phyloP scores from a whole-genome alignment of 2,888 invertebrate genomes.

The Acronicta psi region DNA sequence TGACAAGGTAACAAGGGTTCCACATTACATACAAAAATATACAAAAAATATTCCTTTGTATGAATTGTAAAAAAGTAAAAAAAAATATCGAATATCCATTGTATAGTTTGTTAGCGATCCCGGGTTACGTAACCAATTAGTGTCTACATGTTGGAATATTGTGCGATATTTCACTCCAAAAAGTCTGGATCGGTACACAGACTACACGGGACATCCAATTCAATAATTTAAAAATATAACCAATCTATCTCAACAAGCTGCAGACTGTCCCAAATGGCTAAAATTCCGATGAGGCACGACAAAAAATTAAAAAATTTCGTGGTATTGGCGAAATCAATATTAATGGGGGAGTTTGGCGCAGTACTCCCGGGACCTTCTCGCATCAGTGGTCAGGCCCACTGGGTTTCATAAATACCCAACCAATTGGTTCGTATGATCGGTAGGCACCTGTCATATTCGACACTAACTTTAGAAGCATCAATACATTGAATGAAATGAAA shows the following conservation, averaged over 20 bases:
- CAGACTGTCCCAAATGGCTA: slow-evolving; percentile 39
- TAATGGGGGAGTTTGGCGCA: slow-evolving; percentile 55
- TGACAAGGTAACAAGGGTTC: too few species aligned
- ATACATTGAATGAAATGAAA: slow-evolving; percentile 4
- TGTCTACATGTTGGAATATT: slow-evolving; percentile 21
- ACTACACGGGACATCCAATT: slow-evolving; percentile 19
- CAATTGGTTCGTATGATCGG: slow-evolving; percentile 51
- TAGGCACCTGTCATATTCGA: slow-evolving; percentile 33
- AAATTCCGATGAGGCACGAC: slow-evolving; percentile 51
- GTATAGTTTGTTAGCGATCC: slow-evolving; percentile 9
- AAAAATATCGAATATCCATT: slow-evolving; percentile 3
- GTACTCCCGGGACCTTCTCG: slow-evolving; percentile 47
- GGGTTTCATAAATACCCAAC: slow-evolving; percentile 48
- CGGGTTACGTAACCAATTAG: slow-evolving; percentile 33
- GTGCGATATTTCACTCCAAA: slow-evolving; percentile 26
- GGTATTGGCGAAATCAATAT: slow-evolving; percentile 68
- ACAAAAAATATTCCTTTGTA: background rate
- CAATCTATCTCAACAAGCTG: slow-evolving; percentile 42
- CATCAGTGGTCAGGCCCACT: slow-evolving; percentile 49
- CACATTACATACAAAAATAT: too few species aligned
- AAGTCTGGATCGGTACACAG: slow-evolving; percentile 25
- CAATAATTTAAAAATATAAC: slow-evolving; percentile 30
- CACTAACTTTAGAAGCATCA: slow-evolving; percentile 32
- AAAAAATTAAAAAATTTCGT: slow-evolving; percentile 65
- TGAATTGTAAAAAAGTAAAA: background rate